Conservation (phyloP, 2,797 vertebrate species). For the Apogon hyalosoma region DNA sequence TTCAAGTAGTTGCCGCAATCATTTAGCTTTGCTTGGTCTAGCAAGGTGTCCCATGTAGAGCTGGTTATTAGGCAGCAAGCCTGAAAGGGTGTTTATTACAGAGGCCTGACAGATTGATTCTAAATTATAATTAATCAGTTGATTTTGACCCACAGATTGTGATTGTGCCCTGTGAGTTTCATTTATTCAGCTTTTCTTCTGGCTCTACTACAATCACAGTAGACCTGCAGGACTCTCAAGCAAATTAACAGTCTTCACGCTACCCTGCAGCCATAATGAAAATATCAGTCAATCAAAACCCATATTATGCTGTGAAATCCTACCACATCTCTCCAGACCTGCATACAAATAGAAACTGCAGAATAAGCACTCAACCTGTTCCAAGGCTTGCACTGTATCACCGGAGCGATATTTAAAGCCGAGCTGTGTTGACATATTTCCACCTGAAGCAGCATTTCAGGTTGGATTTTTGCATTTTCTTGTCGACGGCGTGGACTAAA, state of each 20-base stretch:
- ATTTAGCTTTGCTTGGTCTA: slow-evolving; percentile 18
- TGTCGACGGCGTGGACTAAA: slow-evolving; percentile 31
- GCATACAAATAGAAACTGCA: slow-evolving; percentile 74
- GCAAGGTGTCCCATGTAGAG: slow-evolving; percentile 47
- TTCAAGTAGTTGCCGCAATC: slow-evolving; percentile 3
- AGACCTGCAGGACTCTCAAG: slow-evolving; percentile 81
- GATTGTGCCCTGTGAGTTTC: slow-evolving; percentile 78
- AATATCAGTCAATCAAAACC: slow-evolving; percentile 84
- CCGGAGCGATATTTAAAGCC: slow-evolving; percentile 29
- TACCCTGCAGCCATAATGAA: slow-evolving; percentile 83
- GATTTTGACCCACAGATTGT: slow-evolving; percentile 82
- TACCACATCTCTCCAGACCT: slow-evolving; percentile 65
- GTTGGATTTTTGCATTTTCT: slow-evolving; percentile 11
- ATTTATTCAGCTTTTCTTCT: slow-evolving; percentile 80
- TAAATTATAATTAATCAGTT: slow-evolving; percentile 83
- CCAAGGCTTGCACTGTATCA: slow-evolving; percentile 25
- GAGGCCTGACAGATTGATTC: slow-evolving; percentile 75
- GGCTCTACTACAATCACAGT: slow-evolving; percentile 74
- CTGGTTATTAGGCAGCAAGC: slow-evolving; percentile 73
- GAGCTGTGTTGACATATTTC: slow-evolving; percentile 6
- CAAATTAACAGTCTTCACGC: slow-evolving; percentile 81
- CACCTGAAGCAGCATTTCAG: slow-evolving; percentile 27
- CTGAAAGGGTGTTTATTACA: slow-evolving; percentile 76
- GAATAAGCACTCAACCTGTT: slow-evolving; percentile 43
- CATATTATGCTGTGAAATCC: slow-evolving; percentile 73